A percentile compares a stretch with the other conserved stretches of the same genome.
Evolutionary conservation across 2,797 vertebrate genomes (phyloP).

Genomic region (Etheostoma perlongum): DNA sequence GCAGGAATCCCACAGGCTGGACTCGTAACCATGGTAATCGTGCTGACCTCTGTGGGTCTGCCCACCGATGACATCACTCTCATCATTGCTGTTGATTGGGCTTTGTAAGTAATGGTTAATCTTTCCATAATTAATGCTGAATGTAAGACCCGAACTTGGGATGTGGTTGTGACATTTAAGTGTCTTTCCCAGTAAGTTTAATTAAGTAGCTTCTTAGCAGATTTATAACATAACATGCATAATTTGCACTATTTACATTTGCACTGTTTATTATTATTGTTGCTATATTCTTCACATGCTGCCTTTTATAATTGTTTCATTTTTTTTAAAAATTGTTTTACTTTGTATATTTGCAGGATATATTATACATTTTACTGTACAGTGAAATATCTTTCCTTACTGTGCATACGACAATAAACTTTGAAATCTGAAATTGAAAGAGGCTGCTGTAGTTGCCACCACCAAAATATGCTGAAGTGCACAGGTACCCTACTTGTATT

Average conservation of each 20-base stretch:
- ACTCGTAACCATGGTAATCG: slow-evolving; percentile 98
- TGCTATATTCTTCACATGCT: too few species aligned
- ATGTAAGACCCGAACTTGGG: not conserved
- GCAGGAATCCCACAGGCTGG: slow-evolving; percentile 98
- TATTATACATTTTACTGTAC: too few species aligned
- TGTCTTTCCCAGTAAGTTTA: not conserved
- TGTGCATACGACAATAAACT: too few species aligned
- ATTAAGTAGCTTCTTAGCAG: not conserved
- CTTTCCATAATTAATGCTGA: not conserved
- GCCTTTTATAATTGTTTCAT: too few species aligned
- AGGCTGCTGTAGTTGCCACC: not conserved
- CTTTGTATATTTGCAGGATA: too few species aligned
- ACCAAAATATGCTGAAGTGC: not conserved
- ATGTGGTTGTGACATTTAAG: not conserved
- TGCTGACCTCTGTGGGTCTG: slow-evolving; percentile 96
- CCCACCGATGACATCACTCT: slow-evolving; percentile 98
- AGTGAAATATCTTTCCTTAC: too few species aligned
- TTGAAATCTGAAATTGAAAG: too few species aligned
- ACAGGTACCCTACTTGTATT: not conserved
- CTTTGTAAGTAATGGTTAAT: slow-evolving; percentile 89
- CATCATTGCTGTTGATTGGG: slow-evolving; percentile 98
- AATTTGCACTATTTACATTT: too few species aligned
- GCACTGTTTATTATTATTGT: too few species aligned
- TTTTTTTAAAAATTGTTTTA: too few species aligned
- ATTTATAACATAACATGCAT: not conserved